Conservation (phyloP, 2,113 vertebrate genomes). For the Lepus europaeus region DNA sequence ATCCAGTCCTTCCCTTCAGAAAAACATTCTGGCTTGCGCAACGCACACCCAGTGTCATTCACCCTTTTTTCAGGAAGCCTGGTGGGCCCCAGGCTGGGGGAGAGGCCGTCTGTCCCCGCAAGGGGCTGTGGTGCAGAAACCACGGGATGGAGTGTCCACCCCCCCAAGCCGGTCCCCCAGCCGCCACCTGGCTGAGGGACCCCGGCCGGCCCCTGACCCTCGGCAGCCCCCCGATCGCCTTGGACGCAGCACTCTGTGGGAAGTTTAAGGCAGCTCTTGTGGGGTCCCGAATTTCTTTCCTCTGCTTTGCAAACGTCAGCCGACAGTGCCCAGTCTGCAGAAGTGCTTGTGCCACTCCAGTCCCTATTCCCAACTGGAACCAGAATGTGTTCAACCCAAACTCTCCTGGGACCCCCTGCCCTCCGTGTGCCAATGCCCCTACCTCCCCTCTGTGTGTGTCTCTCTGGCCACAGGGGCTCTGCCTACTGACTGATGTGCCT, state of each 20-base stretch:
- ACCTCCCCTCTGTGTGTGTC: neutral
- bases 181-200: neutral
- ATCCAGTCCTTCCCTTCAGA: slow-evolving; percentile 53
- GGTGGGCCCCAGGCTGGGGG: neutral
- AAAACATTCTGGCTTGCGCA: slow-evolving; percentile 62
- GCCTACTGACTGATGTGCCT: neutral
- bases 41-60: slow-evolving; percentile 58
- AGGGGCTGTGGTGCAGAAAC: neutral
- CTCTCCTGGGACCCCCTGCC: neutral
- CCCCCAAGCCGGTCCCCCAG: no score
- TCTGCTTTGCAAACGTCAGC: neutral
- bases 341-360: neutral
- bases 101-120: neutral
- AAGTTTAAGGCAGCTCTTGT: neutral
- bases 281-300: slow-evolving; percentile 9
- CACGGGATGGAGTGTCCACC: no score
- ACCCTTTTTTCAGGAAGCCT: slow-evolving; percentile 62
- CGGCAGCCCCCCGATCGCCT: neutral
- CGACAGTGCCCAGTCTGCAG: neutral
- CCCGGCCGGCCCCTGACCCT: neutral
- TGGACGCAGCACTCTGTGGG: neutral
- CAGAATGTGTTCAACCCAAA: slow-evolving; percentile 35
- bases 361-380: slow-evolving; percentile 8
- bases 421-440: neutral
- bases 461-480: neutral